Evolutionary conservation across 2,888 invertebrate genomes (phyloP), one percentile per base, ranked within the genome.

Genomic region (Coelinius sp.): DNA sequence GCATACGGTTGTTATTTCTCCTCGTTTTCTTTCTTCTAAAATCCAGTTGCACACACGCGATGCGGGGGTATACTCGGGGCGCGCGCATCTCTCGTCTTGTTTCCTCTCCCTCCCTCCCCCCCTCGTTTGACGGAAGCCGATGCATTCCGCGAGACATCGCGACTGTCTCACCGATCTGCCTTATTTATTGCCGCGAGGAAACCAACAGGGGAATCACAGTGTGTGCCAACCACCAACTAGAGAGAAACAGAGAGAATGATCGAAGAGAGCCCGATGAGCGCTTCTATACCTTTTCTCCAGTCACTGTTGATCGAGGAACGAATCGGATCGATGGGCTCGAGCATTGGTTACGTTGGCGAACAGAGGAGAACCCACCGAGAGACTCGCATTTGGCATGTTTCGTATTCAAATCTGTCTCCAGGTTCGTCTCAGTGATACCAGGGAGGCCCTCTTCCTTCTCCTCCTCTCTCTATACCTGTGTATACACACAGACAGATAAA

Each of bases 81-180:
- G 69, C 53, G 49, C 62, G 63, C 67, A 76, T 76, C 73, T 75
- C 72, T 75, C 75, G 73, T 76, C 75, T 70, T 20, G 73, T 68
- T 68, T 67, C 73, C n/a, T n/a, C n/a, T n/a, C n/a, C n/a, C n/a
- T n/a, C n/a, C n/a, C n/a, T n/a, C n/a, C n/a, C 72, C 76, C 70
- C 74, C 73, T 79, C 83, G 84, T 84, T 84, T 84, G 84, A 84
- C 84, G 82, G 83, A 84, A 84, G 84, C 84, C 84, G 84, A 83
- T 84, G 84, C 84, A 84, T 84, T 84, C 84, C 83, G 80, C 81
- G 81, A 80, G 83, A 84, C 84, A 83, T 83, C 80, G 81, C 84
- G 82, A 83, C 83, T 82, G 84, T 84, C 83, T 80, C 78, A 78
- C 81, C 75, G 80, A 78, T 75, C 80, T 81, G 85, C 84, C 80